phyloP scores from a whole-genome alignment of 2,113 vertebrate genomes.

The Cromileptes altivelis region DNA sequence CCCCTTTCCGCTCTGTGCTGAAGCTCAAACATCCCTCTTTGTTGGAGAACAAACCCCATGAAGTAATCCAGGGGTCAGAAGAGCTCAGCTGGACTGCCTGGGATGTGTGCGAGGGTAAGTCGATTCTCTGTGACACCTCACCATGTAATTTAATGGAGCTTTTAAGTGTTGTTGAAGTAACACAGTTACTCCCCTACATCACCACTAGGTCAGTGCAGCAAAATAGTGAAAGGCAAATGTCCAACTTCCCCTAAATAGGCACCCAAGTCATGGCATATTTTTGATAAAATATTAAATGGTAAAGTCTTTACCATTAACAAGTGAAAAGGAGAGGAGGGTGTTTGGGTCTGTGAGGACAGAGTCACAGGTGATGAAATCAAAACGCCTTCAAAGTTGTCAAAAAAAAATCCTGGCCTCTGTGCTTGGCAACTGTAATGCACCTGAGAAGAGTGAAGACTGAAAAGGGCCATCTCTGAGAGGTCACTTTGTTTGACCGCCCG shows the following conservation, averaged over 20 bases:
- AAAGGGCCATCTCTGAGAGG: too few species aligned
- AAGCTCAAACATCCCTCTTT: constrained; percentile 87
- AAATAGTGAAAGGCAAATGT: not conserved
- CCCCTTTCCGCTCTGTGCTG: constrained; percentile 84
- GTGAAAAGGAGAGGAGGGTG: not conserved
- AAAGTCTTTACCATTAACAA: not conserved
- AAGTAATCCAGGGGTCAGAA: constrained; percentile 42
- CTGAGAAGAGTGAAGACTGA: too few species aligned
- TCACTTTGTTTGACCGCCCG: too few species aligned
- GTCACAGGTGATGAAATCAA: too few species aligned
- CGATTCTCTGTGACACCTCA: not conserved
- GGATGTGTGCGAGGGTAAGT: constrained; percentile 93
- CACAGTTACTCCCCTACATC: not conserved
- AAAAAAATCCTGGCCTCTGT: too few species aligned
- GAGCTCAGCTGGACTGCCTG: constrained; percentile 88
- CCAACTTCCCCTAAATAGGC: not conserved
- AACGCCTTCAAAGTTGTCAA: too few species aligned
- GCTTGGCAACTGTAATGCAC: too few species aligned
- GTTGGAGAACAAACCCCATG: constrained; percentile 28
- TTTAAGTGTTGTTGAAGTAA: not conserved
- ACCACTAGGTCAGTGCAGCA: not conserved
- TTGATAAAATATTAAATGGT: not conserved
- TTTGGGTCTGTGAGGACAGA: too few species aligned
- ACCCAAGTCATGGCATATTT: not conserved
- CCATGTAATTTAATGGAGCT: not conserved